These are phyloP conservation scores for Limnephilus auricula DNA, from an alignment of 2,888 invertebrate species.

Conservation along the genomic window DNA sequence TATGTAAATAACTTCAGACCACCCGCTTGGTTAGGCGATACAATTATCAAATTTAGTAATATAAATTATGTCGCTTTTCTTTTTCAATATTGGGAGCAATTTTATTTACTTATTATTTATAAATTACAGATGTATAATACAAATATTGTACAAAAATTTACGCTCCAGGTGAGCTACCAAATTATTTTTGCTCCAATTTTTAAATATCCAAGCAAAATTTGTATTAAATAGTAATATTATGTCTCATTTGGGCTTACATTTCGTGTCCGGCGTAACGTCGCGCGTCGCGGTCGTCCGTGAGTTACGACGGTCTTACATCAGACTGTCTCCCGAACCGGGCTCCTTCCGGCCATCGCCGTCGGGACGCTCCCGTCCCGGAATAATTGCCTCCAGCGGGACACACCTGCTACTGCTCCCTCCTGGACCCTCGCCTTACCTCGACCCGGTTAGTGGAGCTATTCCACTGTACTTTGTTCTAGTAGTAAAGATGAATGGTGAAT, in stretches of 20 bases:
- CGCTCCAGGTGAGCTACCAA: background rate
- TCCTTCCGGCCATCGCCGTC: background rate
- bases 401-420: background rate
- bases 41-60: background rate
- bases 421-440: background rate
- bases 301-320: background rate
- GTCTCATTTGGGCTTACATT: background rate
- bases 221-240: background rate
- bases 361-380: background rate
- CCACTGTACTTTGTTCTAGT: background rate
- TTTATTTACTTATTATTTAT: too few species aligned
- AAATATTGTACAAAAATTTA: background rate
- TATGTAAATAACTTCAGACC: background rate
- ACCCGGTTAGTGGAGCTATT: background rate
- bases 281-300: background rate
- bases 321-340: background rate
- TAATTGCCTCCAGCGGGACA: background rate
- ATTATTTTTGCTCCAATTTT: background rate
- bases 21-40: background rate
- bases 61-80: background rate
- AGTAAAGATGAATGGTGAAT: background rate
- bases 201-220: background rate
- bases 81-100: too few species aligned
- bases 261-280: conserved; percentile 8
- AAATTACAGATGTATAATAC: too few species aligned